Conservation (phyloP, 1,140 invertebrate species). For the Trichonephila inaurata region DNA sequence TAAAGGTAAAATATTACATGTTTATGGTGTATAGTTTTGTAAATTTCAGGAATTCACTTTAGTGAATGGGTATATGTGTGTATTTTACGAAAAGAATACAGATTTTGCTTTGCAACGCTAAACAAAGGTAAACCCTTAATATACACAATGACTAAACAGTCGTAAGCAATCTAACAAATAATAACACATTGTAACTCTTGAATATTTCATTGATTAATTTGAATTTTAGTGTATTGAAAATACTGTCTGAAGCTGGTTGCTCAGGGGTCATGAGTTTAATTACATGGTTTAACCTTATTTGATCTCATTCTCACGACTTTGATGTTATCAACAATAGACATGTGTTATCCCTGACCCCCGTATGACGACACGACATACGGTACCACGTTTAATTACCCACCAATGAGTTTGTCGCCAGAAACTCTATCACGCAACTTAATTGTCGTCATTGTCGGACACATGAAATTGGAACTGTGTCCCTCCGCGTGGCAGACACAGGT, state of each 20-base stretch:
- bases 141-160: too few relatives aligned
- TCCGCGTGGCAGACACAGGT: neutral
- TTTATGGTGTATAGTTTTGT: too few relatives aligned
- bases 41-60: too few relatives aligned
- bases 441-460: constrained; percentile 43
- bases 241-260: neutral
- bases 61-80: too few relatives aligned
- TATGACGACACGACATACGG: constrained; percentile 51
- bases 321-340: constrained; percentile 24
- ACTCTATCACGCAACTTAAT: constrained; percentile 48
- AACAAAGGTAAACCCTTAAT: too few relatives aligned
- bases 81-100: too few relatives aligned
- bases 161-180: too few relatives aligned
- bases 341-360: constrained; percentile 47
- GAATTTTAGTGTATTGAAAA: too few relatives aligned
- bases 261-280: neutral
- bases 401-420: constrained; percentile 39
- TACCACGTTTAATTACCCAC: constrained; percentile 36
- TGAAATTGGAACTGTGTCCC: constrained; percentile 11
- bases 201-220: too few relatives aligned
- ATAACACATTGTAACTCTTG: too few relatives aligned
- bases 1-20: too few relatives aligned
- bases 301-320: neutral
- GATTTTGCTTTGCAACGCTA: too few relatives aligned
- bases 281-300: neutral